These are phyloP conservation scores for Epicampocera succincta DNA, from an alignment of 2,888 invertebrate genomes.

Conservation along the genomic window DNA sequence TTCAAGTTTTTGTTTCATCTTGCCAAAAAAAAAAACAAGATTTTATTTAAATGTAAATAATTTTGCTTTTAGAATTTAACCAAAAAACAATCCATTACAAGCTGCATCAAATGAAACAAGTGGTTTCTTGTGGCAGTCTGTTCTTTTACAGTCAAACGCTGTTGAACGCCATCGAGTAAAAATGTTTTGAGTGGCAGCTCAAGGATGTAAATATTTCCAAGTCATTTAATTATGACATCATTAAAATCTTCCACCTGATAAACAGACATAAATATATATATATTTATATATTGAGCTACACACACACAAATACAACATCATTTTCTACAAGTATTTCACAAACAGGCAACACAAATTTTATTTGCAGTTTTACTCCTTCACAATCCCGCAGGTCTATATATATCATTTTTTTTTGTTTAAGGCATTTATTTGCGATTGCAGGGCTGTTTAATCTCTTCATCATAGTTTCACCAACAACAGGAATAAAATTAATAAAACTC, in stretches of 20 bases:
- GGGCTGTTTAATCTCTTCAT: conserved; percentile 37
- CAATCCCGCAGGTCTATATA: background rate
- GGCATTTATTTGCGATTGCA: conserved; percentile 6
- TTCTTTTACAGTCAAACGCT: background rate
- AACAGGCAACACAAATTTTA: conserved; percentile 6
- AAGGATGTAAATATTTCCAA: conserved; percentile 70
- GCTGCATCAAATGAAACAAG: background rate
- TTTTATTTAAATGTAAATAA: too few relatives aligned
- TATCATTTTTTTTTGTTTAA: too few relatives aligned
- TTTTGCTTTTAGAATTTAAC: too few relatives aligned
- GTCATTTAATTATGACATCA: conserved; percentile 73
- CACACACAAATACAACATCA: background rate
- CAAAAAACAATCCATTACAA: conserved; percentile 6
- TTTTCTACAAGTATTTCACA: background rate
- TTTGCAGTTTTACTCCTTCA: conserved; percentile 4
- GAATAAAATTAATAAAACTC: conserved; percentile 34
- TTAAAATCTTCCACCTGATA: conserved; percentile 73
- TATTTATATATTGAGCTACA: background rate
- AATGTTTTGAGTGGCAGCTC: conserved; percentile 59
- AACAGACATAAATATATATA: conserved; percentile 46
- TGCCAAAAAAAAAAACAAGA: too few relatives aligned
- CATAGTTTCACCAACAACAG: conserved; percentile 11
- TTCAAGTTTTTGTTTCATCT: too few relatives aligned
- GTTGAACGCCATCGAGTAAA: background rate
- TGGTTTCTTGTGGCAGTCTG: background rate